These are phyloP conservation scores for Anarhynchus alexandrinus DNA, from an alignment of 2,113 vertebrate species.

Conservation along the genomic window DNA sequence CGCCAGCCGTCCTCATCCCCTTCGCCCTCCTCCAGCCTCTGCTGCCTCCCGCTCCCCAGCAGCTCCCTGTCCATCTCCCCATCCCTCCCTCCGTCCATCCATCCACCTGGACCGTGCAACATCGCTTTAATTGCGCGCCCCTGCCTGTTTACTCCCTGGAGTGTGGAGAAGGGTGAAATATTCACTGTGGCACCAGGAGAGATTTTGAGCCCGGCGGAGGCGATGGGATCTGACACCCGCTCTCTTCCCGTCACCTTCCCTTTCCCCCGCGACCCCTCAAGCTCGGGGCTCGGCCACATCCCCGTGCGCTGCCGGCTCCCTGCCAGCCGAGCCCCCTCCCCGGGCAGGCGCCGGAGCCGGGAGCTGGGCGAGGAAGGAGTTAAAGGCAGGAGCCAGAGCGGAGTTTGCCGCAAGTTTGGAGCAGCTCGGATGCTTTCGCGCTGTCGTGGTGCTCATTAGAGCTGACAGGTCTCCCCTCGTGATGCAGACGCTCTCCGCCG, in stretches of 20 bases:
- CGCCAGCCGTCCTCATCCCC: background rate
- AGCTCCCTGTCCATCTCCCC: background rate
- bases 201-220: background rate
- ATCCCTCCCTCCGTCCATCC: background rate
- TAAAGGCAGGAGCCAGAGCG: constrained; percentile 24
- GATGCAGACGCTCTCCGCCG: constrained; percentile 35
- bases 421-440: background rate
- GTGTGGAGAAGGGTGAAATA: constrained; percentile 46
- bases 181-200: constrained; percentile 49
- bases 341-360: rapidly evolving
- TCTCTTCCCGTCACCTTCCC: constrained; percentile 35
- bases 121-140: background rate
- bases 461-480: constrained; percentile 68
- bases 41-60: background rate
- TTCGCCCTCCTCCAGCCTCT: background rate
- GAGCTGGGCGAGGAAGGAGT: background rate
- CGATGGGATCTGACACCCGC: constrained; percentile 52
- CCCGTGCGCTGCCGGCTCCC: background rate
- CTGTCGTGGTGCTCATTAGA: constrained; percentile 66
- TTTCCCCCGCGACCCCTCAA: constrained; percentile 6
- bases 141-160: background rate
- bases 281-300: background rate
- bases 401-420: constrained; percentile 60
- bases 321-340: background rate
- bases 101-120: background rate